Evolutionary conservation across 1,140 invertebrate genomes (phyloP), one percentile per base, ranked within the genome.

Genomic region (Pinna nobilis): DNA sequence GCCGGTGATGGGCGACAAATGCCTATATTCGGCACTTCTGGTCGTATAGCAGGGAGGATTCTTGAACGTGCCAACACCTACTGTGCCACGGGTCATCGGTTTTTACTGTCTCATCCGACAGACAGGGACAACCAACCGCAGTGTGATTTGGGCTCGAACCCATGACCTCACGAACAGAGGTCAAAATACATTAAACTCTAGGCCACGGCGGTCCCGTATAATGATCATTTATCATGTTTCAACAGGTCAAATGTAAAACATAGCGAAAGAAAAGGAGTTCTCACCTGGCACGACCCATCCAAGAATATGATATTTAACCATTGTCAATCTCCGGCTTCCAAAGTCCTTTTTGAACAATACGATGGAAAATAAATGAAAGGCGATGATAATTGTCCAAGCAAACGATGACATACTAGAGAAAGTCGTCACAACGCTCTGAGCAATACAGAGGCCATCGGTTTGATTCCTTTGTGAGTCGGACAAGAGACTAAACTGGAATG

Each of bases 361-460:
- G 4, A 32, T 7, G 9, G 23, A 33, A 59, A n/a, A 59, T 6
- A 59, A n/a, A 59, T 59, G 55, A 20, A 59, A 7, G 18, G 55
- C 55, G 37, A 59, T 35, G 20, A 59, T 5, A 0, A 33, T 35
- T 20, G 55, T 59, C 55, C 55, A 59, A 33, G 15, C 55, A 59
- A 59, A 59, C 5, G 55, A 59, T 23, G 28, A 33, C 9, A 59
- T n/a, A 20, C 55, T 59, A 4, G 55, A 32, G 4, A 59, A 59
- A 25, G 55, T 59, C 6, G 55, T 59, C 30, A 59, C 23, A 33
- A 33, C n/a, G 23, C 55, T 59, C 55, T 59, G 55, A 11, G 30
- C 55, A 35, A 1, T 11, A 35, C 55, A 59, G 18, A 59, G n/a
- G 2, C 30, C 30, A 57, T 59, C 55, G 18, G 55, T 35, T n/a